phyloP scores from a whole-genome alignment of 2,113 vertebrate genomes.

The Speoplatyrhinus poulsoni region DNA sequence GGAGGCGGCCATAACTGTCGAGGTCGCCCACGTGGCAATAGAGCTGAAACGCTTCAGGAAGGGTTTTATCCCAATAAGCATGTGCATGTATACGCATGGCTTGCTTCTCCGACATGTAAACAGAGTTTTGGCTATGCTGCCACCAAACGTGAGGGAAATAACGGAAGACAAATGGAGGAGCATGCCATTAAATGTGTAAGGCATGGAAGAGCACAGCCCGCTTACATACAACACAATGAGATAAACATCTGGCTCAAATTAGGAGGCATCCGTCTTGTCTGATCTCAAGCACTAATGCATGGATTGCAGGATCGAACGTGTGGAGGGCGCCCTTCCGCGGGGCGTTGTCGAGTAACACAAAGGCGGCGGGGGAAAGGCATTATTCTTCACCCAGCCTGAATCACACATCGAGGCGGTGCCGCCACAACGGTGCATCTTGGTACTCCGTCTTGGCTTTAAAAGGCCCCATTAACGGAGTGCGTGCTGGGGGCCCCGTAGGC shows the following conservation, averaged over 20 bases:
- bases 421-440: background rate
- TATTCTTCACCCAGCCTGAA: slow-evolving; percentile 17
- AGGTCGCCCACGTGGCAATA: too few relatives aligned
- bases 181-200: slow-evolving; percentile 7
- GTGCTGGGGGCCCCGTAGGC: background rate
- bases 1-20: slow-evolving; percentile 28
- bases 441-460: background rate
- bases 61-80: too few relatives aligned
- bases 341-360: background rate
- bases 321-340: background rate
- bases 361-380: background rate
- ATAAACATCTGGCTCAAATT: slow-evolving; percentile 62
- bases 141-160: too few relatives aligned
- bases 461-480: background rate
- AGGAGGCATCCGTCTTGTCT: slow-evolving; percentile 52
- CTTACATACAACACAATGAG: slow-evolving; percentile 38
- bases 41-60: too few relatives aligned
- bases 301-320: slow-evolving; percentile 18
- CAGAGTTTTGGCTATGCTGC: too few relatives aligned
- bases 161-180: too few relatives aligned
- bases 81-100: too few relatives aligned
- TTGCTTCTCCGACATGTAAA: too few relatives aligned
- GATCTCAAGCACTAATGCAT: slow-evolving; percentile 40
- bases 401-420: background rate
- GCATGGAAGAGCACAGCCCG: slow-evolving; percentile 49